Evolutionary conservation across 2,888 invertebrate genomes (phyloP).

Genomic region (Nemotelus pantherinus): DNA sequence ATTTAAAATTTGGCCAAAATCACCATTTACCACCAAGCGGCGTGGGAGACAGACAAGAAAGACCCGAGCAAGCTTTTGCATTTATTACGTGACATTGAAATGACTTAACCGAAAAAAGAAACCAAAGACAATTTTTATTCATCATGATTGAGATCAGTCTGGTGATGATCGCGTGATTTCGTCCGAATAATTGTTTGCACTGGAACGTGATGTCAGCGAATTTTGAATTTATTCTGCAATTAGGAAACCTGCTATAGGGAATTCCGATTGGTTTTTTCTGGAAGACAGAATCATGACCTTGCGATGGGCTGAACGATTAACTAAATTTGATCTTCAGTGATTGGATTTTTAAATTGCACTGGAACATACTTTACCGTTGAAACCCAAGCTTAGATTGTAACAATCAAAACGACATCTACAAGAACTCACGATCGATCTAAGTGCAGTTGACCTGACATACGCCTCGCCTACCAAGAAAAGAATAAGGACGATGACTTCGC

Average conservation of each 20-base stretch:
- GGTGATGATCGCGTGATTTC: slow-evolving; percentile 24
- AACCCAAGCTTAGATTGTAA: too few relatives aligned
- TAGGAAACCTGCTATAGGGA: too few relatives aligned
- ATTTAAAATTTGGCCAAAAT: slow-evolving; percentile 17
- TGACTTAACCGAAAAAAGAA: slow-evolving; percentile 3
- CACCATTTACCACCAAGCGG: neutral
- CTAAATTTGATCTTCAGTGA: too few relatives aligned
- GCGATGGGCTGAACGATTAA: too few relatives aligned
- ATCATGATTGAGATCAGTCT: slow-evolving; percentile 2
- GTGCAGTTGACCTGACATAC: too few relatives aligned
- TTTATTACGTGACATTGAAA: slow-evolving; percentile 18
- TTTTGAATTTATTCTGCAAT: neutral
- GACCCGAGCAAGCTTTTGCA: neutral
- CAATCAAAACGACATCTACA: too few relatives aligned
- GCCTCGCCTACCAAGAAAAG: too few relatives aligned
- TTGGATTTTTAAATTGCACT: too few relatives aligned
- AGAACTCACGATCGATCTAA: too few relatives aligned
- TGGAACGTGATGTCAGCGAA: slow-evolving; percentile 8
- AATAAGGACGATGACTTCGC: neutral
- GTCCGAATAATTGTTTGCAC: neutral
- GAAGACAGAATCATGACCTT: too few relatives aligned
- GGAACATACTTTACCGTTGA: too few relatives aligned
- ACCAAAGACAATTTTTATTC: neutral
- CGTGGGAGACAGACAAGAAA: slow-evolving; percentile 18
- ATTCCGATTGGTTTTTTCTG: too few relatives aligned